Conservation (phyloP, 2,797 vertebrate species). For the Acestrorhynchus altus region DNA sequence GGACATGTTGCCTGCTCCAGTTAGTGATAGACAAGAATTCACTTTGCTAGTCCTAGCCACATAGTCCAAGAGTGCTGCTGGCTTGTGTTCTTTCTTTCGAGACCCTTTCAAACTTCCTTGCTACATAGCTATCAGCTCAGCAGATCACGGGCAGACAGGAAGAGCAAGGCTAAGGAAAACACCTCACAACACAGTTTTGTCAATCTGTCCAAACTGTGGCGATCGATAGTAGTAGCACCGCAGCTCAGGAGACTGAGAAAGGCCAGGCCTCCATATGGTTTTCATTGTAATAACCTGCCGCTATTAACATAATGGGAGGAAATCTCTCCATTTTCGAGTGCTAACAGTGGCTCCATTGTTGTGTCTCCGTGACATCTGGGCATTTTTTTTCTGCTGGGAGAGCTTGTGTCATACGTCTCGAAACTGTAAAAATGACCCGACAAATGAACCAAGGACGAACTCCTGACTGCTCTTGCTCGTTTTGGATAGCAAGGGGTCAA, state of each 20-base stretch:
- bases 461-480: constrained; percentile 40
- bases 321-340: constrained; percentile 58
- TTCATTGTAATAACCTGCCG: constrained; percentile 53
- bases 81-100: constrained; percentile 54
- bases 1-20: constrained; percentile 11
- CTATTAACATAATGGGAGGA: constrained; percentile 65
- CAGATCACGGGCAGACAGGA: constrained; percentile 74
- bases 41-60: constrained; percentile 11
- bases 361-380: constrained; percentile 58
- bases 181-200: constrained; percentile 61
- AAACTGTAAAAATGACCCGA: constrained; percentile 51
- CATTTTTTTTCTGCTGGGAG: constrained; percentile 46
- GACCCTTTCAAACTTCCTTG: constrained; percentile 72
- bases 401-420: constrained; percentile 47
- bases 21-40: constrained; percentile 37
- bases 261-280: constrained; percentile 59
- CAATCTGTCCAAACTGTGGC: constrained; percentile 52
- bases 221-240: constrained; percentile 62
- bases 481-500: constrained; percentile 24
- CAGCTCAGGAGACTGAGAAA: constrained; percentile 47
- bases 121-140: constrained; percentile 72
- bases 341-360: constrained; percentile 66
- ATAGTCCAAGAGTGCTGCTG: neutral
- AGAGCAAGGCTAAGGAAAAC: constrained; percentile 71
- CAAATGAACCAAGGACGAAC: constrained; percentile 57